phyloP scores from a whole-genome alignment of 2,888 invertebrate species.

The Nomada fabriciana region DNA sequence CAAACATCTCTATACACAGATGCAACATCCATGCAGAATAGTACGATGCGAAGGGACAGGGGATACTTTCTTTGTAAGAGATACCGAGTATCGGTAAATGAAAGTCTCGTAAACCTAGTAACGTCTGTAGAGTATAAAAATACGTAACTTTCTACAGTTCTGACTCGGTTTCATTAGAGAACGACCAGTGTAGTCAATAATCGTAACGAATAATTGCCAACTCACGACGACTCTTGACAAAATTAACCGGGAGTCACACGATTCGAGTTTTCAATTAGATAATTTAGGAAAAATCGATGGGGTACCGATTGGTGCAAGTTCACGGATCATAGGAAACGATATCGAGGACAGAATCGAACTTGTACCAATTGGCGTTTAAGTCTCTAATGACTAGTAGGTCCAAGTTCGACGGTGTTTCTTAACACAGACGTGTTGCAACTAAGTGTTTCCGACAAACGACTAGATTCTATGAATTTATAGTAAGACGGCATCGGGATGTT shows the following conservation, averaged over 20 bases:
- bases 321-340: background rate
- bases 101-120: conserved; percentile 14
- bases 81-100: conserved; percentile 3
- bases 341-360: background rate
- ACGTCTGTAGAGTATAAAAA: conserved; percentile 6
- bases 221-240: background rate
- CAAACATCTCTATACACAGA: conserved; percentile 35
- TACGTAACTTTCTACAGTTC: conserved; percentile 13
- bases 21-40: conserved; percentile 42
- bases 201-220: background rate
- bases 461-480: background rate
- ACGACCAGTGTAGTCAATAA: background rate
- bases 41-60: background rate
- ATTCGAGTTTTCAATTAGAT: conserved; percentile 22
- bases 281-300: conserved; percentile 8
- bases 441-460: background rate
- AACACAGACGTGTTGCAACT: background rate
- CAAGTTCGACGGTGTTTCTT: conserved; percentile 1
- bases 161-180: background rate
- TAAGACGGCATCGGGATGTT: conserved; percentile 32
- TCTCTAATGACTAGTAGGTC: conserved; percentile 8
- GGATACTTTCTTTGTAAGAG: background rate
- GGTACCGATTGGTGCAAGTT: background rate
- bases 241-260: background rate
- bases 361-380: background rate